These are phyloP conservation scores for Euproctis similis DNA, from an alignment of 2,888 invertebrate species.

Conservation along the genomic window DNA sequence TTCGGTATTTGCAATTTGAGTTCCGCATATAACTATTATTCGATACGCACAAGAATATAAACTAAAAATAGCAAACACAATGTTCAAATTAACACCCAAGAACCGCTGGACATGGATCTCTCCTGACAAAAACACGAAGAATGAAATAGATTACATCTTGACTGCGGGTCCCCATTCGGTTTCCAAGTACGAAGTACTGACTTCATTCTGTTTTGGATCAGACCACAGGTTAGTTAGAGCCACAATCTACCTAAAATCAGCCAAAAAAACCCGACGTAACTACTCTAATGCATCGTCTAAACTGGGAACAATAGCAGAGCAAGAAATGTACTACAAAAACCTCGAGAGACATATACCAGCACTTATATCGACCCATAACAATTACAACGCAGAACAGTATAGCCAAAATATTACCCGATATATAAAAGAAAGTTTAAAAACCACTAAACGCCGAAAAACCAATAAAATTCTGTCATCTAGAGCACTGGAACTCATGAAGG, in stretches of 20 bases:
- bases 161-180: neutral
- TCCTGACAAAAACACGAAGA: too few species aligned
- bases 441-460: neutral
- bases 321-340: neutral
- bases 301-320: neutral
- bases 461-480: conserved; percentile 2
- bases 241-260: conserved; percentile 1
- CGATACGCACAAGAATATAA: too few species aligned
- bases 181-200: too few species aligned
- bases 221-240: conserved; percentile 3
- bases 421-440: neutral
- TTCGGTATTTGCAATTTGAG: neutral
- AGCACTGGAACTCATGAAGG: conserved; percentile 7
- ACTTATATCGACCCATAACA: neutral
- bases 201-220: too few species aligned
- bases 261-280: neutral
- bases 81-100: too few species aligned
- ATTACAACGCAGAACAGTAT: neutral
- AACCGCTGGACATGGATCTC: too few species aligned
- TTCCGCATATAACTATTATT: too few species aligned
- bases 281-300: neutral
- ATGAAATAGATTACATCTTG: neutral
- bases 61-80: too few species aligned
- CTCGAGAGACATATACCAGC: too few species aligned
- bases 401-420: neutral